These are phyloP conservation scores for Archivesica marissinica DNA, from an alignment of 1,140 invertebrate genomes.

Conservation along the genomic window DNA sequence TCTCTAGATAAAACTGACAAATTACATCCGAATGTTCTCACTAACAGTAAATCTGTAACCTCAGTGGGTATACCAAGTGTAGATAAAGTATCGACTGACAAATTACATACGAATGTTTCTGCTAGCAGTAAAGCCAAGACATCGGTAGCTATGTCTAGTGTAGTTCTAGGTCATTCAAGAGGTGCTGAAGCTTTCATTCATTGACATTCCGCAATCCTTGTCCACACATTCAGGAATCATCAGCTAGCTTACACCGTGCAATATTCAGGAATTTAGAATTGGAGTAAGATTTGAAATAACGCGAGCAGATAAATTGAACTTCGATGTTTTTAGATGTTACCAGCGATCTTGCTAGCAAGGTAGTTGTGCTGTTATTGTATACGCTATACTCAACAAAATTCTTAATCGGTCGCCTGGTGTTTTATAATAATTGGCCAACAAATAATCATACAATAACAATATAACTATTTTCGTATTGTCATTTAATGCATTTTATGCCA, in stretches of 20 bases:
- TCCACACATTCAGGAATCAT: background rate
- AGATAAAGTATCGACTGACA: constrained; percentile 22
- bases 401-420: too few relatives aligned
- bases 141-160: constrained; percentile 20
- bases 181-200: constrained; percentile 53
- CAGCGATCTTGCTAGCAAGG: too few relatives aligned
- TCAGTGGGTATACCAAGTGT: constrained; percentile 13
- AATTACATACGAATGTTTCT: background rate
- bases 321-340: background rate
- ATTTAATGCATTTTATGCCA: too few relatives aligned
- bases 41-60: background rate
- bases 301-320: too few relatives aligned
- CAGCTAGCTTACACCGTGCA: background rate
- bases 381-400: too few relatives aligned
- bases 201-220: constrained; percentile 47
- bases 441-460: too few relatives aligned
- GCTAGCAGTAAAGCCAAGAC: background rate
- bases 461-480: too few relatives aligned
- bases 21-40: background rate
- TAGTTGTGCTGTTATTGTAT: too few relatives aligned
- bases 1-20: background rate
- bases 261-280: background rate
- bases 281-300: too few relatives aligned
- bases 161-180: constrained; percentile 23
- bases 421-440: too few relatives aligned